phyloP scores from a whole-genome alignment of 2,797 vertebrate genomes.

The Notamacropus eugenii region DNA sequence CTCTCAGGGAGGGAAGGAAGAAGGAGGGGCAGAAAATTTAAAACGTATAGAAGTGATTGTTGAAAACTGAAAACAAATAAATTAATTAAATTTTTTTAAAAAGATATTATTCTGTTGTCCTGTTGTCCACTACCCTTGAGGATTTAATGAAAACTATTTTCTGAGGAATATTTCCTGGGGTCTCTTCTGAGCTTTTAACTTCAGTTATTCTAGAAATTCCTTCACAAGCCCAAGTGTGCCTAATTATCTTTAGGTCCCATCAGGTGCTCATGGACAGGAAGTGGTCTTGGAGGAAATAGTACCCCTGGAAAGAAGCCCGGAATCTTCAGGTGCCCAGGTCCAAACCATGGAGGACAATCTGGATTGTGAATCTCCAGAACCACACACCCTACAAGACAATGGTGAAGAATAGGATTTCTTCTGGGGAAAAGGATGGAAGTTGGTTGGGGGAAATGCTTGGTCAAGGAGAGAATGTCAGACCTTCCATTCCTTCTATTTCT shows the following conservation, averaged over 20 bases:
- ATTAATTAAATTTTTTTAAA: too few species aligned
- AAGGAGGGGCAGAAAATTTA: too few species aligned
- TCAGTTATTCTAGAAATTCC: constrained; percentile 13
- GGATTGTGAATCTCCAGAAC: constrained; percentile 60
- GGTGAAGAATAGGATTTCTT: constrained; percentile 42
- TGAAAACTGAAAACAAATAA: too few species aligned
- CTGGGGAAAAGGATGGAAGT: background rate
- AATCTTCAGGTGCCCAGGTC: background rate
- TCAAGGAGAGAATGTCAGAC: constrained; percentile 5
- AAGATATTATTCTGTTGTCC: background rate
- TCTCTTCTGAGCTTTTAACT: constrained; percentile 32
- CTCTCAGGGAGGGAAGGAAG: too few species aligned
- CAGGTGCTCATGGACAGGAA: constrained; percentile 1
- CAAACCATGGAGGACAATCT: background rate
- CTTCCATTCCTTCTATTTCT: constrained; percentile 10
- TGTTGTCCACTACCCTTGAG: background rate
- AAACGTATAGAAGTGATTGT: too few species aligned
- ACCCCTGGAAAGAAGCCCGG: background rate
- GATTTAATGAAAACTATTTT: background rate
- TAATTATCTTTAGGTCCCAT: constrained; percentile 43
- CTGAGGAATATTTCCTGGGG: background rate
- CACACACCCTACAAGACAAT: constrained; percentile 31
- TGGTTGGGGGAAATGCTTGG: background rate
- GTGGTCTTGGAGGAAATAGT: constrained; percentile 27
- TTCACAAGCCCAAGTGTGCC: constrained; percentile 32